Evolutionary conservation across 2,113 vertebrate species (phyloP).

Genomic region (Tychaedon coryphoeus): DNA sequence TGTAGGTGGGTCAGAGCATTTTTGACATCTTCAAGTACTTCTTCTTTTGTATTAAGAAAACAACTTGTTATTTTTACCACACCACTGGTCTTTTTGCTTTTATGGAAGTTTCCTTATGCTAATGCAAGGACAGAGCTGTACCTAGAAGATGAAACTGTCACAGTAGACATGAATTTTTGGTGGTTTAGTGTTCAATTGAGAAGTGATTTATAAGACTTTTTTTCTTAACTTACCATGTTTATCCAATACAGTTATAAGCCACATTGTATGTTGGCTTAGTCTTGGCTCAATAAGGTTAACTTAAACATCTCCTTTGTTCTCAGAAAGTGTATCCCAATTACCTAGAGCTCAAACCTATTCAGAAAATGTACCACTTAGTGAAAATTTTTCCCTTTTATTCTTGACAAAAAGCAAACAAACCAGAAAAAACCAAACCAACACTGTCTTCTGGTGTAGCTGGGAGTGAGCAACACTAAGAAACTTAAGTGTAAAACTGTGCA

Average conservation of each 20-base stretch:
- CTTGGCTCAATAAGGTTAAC: neutral
- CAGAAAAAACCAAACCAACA: neutral
- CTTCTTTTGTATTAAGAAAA: neutral
- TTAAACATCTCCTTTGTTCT: neutral
- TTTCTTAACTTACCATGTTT: neutral
- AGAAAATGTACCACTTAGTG: neutral
- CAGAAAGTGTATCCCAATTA: neutral
- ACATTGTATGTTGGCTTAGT: neutral
- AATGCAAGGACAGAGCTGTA: neutral
- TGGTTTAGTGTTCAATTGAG: neutral
- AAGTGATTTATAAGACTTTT: neutral
- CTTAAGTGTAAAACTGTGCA: neutral
- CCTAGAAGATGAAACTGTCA: neutral
- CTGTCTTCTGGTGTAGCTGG: neutral
- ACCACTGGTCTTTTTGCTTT: neutral
- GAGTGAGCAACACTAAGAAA: neutral
- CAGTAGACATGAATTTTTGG: neutral
- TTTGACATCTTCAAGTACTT: neutral
- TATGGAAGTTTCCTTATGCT: neutral
- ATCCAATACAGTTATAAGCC: neutral
- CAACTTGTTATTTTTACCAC: neutral
- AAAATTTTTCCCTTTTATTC: neutral
- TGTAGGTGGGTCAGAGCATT: neutral
- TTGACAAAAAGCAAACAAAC: no score
- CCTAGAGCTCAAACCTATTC: neutral